Conservation (phyloP, 2,797 vertebrate species). For the Dipus sagitta region DNA sequence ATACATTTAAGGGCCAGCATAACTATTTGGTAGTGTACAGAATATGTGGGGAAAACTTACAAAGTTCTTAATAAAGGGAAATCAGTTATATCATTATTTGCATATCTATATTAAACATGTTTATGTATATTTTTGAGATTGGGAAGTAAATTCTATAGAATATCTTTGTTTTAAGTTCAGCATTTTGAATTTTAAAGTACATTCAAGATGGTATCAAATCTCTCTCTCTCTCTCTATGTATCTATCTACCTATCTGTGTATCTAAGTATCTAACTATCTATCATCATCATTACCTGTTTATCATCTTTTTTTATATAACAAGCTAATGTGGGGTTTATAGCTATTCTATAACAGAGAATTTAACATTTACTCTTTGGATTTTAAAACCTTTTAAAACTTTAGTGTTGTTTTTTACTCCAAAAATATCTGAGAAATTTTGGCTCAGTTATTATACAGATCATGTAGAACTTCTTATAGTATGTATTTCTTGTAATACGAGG, state of each 20-base stretch:
- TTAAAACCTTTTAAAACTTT: not conserved
- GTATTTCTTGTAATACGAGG: not conserved
- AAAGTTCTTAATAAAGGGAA: not conserved
- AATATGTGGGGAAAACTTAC: not conserved
- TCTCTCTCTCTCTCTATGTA: not conserved
- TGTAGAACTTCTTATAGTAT: not conserved
- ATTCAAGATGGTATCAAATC: not conserved
- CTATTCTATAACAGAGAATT: slow-evolving; percentile 12
- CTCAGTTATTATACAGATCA: not conserved
- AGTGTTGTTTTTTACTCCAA: not conserved
- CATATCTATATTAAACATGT: not conserved
- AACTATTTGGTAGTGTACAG: slow-evolving; percentile 29
- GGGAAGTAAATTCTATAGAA: slow-evolving; percentile 33
- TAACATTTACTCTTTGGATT: not conserved
- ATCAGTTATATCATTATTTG: not conserved
- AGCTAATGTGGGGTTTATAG: not conserved
- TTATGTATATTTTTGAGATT: not conserved
- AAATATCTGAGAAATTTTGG: not conserved
- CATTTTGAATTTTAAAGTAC: slow-evolving; percentile 15
- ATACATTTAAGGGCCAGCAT: not conserved
- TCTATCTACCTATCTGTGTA: not conserved
- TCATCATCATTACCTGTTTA: not conserved
- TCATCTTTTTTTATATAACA: not conserved
- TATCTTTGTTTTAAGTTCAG: not conserved
- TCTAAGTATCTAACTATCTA: not conserved